Base-by-base conservation (phyloP, 1,140 invertebrate genomes). In the Pseudomyrmex cubaensis region DNA sequence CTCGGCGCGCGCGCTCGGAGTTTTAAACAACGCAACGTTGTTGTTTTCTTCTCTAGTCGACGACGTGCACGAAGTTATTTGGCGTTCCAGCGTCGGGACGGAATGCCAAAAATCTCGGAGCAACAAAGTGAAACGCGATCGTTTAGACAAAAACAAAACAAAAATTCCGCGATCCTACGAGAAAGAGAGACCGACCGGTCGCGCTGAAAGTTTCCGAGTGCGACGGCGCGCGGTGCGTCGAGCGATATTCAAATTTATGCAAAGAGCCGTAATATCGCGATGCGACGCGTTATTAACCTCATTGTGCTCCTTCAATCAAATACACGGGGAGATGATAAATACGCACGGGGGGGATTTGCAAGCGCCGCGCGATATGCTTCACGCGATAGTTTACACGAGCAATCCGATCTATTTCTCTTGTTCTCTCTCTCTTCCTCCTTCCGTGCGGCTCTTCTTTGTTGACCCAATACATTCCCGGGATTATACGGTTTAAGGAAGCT, bases 401-500 rank as follows among this genome's bases (percentile, higher is more conserved):
- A 8, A 52, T 52, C 59, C 35, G 35, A 35, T 64, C 22, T 17
- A 10, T 52, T 25, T 61, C 44, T 56, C 13, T 62, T 20, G 20
- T 20, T 20, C 13, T 62, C 59, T 25, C 57, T 17, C 9, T 13
- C n/a, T 12, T n/a, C 15, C 46, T 56, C 8, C 7, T 57, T 35
- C 52, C 63, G 9, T 1, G 35, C 62, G 20, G 35, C 52, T 46
- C 61, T 64, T 74, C 70, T 66, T 77, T 66, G 62, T 76, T 64
- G 72, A 46, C 62, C 61, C 76, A 72, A 80, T 80, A 80, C 76
- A 80, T 80, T 80, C 76, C 15, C 76, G 44, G n/a, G 66, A 80
- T 80, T 80, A 72, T 80, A 80, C 76, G 66, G 76, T 80, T 80
- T 80, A 61, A 80, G 66, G 54, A 80, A 80, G 44, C 76, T 80